A percentile compares a stretch with the other conserved stretches of the same genome.
Conservation (phyloP, 2,888 invertebrate genomes). For the Pristionchus arcanus region DNA sequence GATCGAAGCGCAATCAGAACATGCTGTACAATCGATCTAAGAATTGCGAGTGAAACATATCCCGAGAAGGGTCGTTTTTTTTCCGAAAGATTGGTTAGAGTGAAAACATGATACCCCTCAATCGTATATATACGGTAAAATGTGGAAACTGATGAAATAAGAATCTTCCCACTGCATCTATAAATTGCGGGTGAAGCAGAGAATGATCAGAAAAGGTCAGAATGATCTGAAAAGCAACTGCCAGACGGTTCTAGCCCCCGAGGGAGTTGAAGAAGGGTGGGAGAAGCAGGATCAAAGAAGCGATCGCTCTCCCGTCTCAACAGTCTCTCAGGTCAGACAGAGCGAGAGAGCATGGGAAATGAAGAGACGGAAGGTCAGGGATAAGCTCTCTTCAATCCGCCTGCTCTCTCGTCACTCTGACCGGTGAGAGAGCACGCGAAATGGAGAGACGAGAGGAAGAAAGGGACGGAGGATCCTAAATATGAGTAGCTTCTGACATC, state of each 20-base stretch:
- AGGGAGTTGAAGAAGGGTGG: neutral
- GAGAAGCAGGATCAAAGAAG: neutral
- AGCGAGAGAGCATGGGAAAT: neutral
- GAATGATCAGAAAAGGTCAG: too few species aligned
- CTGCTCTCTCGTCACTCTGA: neutral
- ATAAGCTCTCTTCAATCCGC: neutral
- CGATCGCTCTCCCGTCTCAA: neutral
- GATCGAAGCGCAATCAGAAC: too few species aligned
- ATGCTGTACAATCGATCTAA: neutral
- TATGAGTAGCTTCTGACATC: neutral
- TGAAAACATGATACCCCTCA: too few species aligned
- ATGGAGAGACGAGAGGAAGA: neutral
- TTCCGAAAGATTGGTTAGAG: too few species aligned
- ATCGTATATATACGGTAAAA: too few species aligned
- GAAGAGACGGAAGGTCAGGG: neutral
- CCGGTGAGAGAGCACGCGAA: neutral
- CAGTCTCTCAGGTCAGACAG: neutral
- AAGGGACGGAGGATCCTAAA: neutral
- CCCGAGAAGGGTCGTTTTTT: neutral
- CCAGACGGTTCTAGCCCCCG: conserved; percentile 18
- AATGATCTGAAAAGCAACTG: neutral
- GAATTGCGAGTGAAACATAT: neutral
- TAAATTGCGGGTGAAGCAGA: too few species aligned
- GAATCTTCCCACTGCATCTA: too few species aligned
- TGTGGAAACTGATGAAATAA: too few species aligned